Conservation (phyloP, 2,113 vertebrate genomes). For the Gavia stellata region DNA sequence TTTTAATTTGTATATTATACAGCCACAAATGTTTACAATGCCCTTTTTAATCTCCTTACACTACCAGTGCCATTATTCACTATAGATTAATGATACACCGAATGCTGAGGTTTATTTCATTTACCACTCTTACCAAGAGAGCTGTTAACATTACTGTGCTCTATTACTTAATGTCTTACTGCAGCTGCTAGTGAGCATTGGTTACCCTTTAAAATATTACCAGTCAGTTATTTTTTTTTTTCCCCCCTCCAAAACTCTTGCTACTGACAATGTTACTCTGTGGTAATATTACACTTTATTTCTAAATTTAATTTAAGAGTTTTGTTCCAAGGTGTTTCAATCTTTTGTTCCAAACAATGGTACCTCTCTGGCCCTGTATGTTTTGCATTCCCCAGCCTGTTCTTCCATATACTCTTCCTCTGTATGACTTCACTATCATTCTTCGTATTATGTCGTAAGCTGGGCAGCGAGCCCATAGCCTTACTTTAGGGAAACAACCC, state of each 20-base stretch:
- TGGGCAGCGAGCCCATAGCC: not conserved
- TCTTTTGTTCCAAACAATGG: conserved; percentile 28
- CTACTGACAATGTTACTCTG: conserved; percentile 46
- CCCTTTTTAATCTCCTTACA: conserved; percentile 86
- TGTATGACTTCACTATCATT: not conserved
- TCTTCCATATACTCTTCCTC: not conserved
- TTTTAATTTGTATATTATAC: conserved; percentile 88
- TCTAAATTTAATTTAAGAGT: conserved; percentile 60
- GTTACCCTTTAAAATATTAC: conserved; percentile 79
- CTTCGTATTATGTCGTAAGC: not conserved
- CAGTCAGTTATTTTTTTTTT: conserved; percentile 16
- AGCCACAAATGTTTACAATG: conserved; percentile 87
- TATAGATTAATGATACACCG: conserved; percentile 79
- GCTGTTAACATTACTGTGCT: conserved; percentile 81
- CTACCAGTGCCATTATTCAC: conserved; percentile 80
- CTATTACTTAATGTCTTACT: conserved; percentile 79
- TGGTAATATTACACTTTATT: conserved; percentile 60
- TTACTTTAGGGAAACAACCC: conserved; percentile 8
- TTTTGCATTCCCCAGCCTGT: not conserved
- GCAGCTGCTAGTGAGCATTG: conserved; percentile 76
- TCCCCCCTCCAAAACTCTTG: not conserved
- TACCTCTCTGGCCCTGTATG: not conserved
- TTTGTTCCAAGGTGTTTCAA: conserved; percentile 25
- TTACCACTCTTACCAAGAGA: conserved; percentile 82
- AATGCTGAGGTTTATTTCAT: conserved; percentile 79